Evolutionary conservation across 2,888 invertebrate species (phyloP), one percentile per base, ranked within the genome.

Genomic region (Campaea margaritaria): DNA sequence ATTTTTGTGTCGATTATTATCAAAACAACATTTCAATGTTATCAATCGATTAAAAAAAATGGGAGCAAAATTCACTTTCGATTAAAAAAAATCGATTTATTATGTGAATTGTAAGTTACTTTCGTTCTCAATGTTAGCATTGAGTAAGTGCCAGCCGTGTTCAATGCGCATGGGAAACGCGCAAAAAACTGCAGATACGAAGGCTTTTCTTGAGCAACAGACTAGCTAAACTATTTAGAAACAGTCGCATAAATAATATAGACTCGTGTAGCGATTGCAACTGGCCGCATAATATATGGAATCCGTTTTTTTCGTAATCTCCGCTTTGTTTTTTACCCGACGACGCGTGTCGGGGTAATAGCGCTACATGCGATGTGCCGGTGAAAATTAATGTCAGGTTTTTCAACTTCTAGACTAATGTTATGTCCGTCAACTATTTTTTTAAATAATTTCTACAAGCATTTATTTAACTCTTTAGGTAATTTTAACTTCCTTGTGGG

Each of bases 351-450:
- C 75, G 75, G 63, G 48, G 38, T 54, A 59, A 49, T 45, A 70
- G 60, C 65, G 71, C 70, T 74, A 75, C 77, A 75, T 75, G 79
- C 73, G 71, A 78, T 72, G 60, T 66, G 67, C 55, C 58, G 73
- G 78, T 78, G 80, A 80, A 83, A 83, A 85, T 80, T 74, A 69
- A 76, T 72, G 63, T 69, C 62, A 70, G 65, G 72, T 81, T 81
- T 84, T 82, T 75, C 79, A 81, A 74, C 73, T 79, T 13, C 16
- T 0, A 48, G 38, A 48, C 9, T 58, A 58, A 64, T 64, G 51
- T 51, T 39, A 63, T 52, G 53, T 64, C 62, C 58, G 62, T 58
- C 58, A 59, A 38, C 45, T n/a, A n/a, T n/a, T n/a, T n/a, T n/a
- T n/a, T n/a, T n/a, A n/a, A n/a, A n/a, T n/a, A n/a, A n/a, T n/a